These are phyloP conservation scores for Medauroidea extradentata DNA, from an alignment of 1,140 invertebrate species.

Conservation along the genomic window DNA sequence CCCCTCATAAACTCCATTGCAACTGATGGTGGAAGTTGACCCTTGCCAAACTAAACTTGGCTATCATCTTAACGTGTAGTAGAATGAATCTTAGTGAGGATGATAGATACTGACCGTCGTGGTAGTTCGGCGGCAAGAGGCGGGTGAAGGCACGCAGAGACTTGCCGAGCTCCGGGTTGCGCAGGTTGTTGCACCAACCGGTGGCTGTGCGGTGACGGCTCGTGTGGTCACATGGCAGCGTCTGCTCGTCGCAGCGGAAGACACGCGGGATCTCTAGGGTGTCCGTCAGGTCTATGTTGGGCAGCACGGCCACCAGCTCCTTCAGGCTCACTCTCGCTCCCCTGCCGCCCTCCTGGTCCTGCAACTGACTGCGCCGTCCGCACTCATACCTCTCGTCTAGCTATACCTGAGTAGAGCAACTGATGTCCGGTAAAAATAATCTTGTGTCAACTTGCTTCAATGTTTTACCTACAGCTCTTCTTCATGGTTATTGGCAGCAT, in stretches of 20 bases:
- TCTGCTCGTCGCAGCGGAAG: constrained; percentile 47
- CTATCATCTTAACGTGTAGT: constrained; percentile 55
- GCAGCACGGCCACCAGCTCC: constrained; percentile 44
- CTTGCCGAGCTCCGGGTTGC: constrained; percentile 49
- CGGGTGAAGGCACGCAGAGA: constrained; percentile 46
- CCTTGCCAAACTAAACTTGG: too few species aligned
- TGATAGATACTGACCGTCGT: constrained; percentile 44
- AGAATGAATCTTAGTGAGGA: neutral
- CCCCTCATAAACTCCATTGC: too few species aligned
- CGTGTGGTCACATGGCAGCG: constrained; percentile 56
- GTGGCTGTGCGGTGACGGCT: constrained; percentile 49
- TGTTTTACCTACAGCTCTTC: too few species aligned
- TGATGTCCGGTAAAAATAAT: too few species aligned
- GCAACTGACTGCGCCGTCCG: constrained; percentile 36
- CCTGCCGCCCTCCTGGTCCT: constrained; percentile 40
- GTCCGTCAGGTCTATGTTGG: constrained; percentile 45
- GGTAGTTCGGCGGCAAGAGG: constrained; percentile 49
- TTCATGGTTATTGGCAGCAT: too few species aligned
- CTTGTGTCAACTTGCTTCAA: too few species aligned
- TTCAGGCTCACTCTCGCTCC: constrained; percentile 35
- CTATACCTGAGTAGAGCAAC: too few species aligned
- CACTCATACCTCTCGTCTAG: too few species aligned
- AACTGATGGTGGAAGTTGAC: too few species aligned
- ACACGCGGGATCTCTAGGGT: constrained; percentile 44
- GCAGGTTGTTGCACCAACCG: constrained; percentile 59